Conservation (phyloP, 2,888 invertebrate genomes). For the Pachydiplax longipennis region DNA sequence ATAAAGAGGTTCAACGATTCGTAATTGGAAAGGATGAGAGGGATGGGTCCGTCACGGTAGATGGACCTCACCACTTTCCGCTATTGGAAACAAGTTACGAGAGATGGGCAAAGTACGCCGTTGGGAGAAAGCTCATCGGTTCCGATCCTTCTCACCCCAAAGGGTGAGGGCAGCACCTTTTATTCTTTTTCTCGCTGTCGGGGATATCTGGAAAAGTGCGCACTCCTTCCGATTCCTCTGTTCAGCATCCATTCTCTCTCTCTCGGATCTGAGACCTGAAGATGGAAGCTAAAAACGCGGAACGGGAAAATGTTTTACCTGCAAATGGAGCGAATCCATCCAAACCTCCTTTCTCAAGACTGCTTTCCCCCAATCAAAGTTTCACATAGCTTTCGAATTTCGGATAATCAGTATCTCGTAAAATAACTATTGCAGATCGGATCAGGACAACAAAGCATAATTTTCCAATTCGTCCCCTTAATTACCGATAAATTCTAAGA, state of each 20-base stretch:
- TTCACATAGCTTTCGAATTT: too few relatives aligned
- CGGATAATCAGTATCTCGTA: too few relatives aligned
- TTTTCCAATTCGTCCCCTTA: too few relatives aligned
- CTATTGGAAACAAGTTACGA: slow-evolving; percentile 18
- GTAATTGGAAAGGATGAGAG: background rate
- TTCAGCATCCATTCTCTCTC: background rate
- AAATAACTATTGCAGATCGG: too few relatives aligned
- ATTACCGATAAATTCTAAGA: too few relatives aligned
- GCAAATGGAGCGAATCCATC: slow-evolving; percentile 28
- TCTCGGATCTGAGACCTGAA: background rate
- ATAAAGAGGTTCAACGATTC: background rate
- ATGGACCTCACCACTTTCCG: slow-evolving; percentile 13
- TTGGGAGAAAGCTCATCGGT: background rate
- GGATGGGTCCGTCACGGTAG: background rate
- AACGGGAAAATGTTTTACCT: background rate
- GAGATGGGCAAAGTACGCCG: background rate
- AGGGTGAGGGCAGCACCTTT: background rate
- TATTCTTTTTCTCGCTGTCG: background rate
- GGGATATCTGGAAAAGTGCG: background rate
- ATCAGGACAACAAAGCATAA: too few relatives aligned
- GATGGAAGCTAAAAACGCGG: background rate
- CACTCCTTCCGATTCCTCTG: slow-evolving; percentile 4
- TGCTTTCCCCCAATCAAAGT: background rate
- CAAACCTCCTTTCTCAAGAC: background rate
- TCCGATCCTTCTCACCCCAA: background rate